A percentile compares a stretch with the other conserved stretches of the same genome.
Conservation (phyloP, 2,113 vertebrate genomes). For the Eretmochelys imbricata region DNA sequence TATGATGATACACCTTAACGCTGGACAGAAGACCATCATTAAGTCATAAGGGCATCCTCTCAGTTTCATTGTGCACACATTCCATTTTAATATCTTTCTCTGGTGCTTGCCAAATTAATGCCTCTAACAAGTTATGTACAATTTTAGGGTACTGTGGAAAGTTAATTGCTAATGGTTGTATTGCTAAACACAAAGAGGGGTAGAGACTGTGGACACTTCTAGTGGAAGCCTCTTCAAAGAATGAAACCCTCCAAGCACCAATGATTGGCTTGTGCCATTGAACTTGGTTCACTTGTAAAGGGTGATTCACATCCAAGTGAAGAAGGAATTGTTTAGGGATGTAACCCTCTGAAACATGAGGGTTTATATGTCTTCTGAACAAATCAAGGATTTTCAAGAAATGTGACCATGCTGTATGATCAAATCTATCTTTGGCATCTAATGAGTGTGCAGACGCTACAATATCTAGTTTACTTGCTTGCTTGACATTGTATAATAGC, state of each 20-base stretch:
- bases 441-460: not conserved
- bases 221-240: slow-evolving; percentile 1
- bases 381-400: not conserved
- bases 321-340: not conserved
- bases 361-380: not conserved
- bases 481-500: not conserved
- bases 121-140: slow-evolving; percentile 48
- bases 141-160: slow-evolving; percentile 18
- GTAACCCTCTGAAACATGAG: not conserved
- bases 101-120: slow-evolving; percentile 45
- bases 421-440: not conserved
- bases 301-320: not conserved
- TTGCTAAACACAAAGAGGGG: not conserved
- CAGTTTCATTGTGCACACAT: not conserved
- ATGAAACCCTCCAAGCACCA: not conserved
- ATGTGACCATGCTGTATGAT: not conserved
- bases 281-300: not conserved
- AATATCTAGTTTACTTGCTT: not conserved
- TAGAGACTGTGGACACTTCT: not conserved
- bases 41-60: slow-evolving; percentile 51
- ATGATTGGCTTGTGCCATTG: not conserved
- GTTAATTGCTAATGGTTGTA: slow-evolving; percentile 6
- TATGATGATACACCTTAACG: not conserved
- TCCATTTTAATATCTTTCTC: not conserved
- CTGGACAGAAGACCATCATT: not conserved